Conservation (phyloP, 2,113 vertebrate species). For the Crocuta crocuta region DNA sequence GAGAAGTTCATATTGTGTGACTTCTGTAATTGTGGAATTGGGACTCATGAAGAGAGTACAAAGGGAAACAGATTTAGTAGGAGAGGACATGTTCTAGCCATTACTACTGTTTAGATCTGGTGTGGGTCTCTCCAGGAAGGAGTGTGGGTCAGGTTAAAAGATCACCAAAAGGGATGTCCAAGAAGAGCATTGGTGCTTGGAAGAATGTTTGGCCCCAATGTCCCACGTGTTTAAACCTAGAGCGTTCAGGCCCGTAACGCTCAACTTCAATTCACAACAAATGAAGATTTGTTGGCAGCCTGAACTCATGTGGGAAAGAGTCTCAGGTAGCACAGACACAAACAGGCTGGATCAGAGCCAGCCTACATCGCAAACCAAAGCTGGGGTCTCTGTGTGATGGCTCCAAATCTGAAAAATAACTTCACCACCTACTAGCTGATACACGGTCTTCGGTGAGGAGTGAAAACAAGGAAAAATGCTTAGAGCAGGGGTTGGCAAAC, state of each 20-base stretch:
- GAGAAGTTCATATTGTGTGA: background rate
- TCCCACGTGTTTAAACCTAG: background rate
- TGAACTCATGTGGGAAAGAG: background rate
- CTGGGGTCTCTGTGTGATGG: background rate
- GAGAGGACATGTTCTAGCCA: background rate
- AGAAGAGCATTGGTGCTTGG: background rate
- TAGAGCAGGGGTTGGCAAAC: background rate
- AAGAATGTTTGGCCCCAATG: background rate
- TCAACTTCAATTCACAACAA: background rate
- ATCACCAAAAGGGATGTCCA: no score
- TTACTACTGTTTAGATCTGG: background rate
- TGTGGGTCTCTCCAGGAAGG: background rate
- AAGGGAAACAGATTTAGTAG: background rate
- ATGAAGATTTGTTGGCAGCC: background rate
- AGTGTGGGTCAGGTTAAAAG: background rate
- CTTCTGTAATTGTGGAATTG: background rate
- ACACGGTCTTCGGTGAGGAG: background rate
- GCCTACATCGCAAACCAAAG: background rate
- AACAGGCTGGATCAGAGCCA: background rate
- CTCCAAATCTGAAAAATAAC: background rate
- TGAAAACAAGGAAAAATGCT: background rate
- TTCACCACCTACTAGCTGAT: background rate
- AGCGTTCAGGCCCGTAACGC: background rate
- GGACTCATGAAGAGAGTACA: background rate
- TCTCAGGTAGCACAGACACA: slow-evolving; percentile 21